phyloP scores from a whole-genome alignment of 2,113 vertebrate species.

The Sciurus niger region DNA sequence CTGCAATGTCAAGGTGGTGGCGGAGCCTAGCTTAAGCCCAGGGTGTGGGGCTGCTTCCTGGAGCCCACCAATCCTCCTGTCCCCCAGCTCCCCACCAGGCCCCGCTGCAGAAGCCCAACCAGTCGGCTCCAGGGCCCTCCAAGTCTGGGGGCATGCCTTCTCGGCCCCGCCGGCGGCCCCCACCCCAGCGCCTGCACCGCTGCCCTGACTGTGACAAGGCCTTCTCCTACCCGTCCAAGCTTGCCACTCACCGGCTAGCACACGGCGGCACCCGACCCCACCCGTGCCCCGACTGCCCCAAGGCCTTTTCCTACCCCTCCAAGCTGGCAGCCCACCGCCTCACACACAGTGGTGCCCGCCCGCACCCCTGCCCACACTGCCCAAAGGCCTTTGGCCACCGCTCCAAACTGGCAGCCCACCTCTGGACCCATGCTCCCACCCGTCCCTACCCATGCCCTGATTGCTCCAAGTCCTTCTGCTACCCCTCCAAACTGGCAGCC shows the following conservation, averaged over 20 bases:
- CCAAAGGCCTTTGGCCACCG: conserved; percentile 85
- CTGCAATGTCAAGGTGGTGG: not conserved
- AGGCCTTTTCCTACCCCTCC: conserved; percentile 80
- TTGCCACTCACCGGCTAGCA: conserved; percentile 84
- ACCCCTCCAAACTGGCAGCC: conserved; percentile 85
- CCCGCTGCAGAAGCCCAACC: conserved; percentile 56
- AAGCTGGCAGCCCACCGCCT: conserved; percentile 85
- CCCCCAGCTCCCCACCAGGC: conserved; percentile 58
- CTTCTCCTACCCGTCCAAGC: conserved; percentile 86
- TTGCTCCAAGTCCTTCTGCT: conserved; percentile 87
- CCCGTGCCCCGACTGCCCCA: conserved; percentile 84
- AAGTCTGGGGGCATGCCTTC: not conserved
- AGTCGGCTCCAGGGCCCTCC: conserved; percentile 42
- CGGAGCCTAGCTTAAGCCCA: not conserved
- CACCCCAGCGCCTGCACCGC: conserved; percentile 77
- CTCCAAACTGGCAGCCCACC: conserved; percentile 85
- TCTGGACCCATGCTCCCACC: conserved; percentile 82
- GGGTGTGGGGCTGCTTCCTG: not conserved
- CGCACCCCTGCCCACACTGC: conserved; percentile 84
- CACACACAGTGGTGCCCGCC: conserved; percentile 86
- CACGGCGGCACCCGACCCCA: conserved; percentile 83
- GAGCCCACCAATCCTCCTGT: conserved; percentile 59
- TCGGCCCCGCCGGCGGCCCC: conserved; percentile 59
- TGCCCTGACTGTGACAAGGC: conserved; percentile 86
- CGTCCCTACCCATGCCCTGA: conserved; percentile 84